Evolutionary conservation across 2,113 vertebrate species (phyloP).

Genomic region (Eclectus roratus): DNA sequence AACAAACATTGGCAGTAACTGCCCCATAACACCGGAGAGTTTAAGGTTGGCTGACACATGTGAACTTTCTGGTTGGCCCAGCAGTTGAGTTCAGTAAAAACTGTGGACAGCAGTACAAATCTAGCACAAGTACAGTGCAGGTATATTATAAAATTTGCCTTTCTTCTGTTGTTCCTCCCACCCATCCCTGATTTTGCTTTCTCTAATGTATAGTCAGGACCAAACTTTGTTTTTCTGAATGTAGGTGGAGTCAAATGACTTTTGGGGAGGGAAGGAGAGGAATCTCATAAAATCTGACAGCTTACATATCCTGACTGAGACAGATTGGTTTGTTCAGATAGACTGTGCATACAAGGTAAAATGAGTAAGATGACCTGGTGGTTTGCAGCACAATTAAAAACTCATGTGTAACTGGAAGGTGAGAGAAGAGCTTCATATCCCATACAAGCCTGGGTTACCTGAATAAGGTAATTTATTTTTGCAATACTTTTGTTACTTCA

Average conservation of each 20-base stretch:
- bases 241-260: constrained; percentile 33
- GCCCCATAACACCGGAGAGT: not conserved
- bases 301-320: not conserved
- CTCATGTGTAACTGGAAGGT: not conserved
- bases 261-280: not conserved
- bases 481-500: not conserved
- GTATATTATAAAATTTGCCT: not conserved
- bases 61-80: not conserved
- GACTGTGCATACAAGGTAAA: not conserved
- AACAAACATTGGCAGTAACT: not conserved
- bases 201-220: not conserved
- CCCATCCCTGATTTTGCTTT: not conserved
- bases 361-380: not conserved
- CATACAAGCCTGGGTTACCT: not conserved
- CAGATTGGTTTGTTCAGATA: not conserved
- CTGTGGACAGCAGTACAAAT: not conserved
- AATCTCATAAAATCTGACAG: not conserved
- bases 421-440: not conserved
- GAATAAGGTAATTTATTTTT: constrained; percentile 42
- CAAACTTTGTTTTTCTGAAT: constrained; percentile 2
- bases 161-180: not conserved
- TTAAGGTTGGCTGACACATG: not conserved
- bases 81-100: not conserved
- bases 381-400: not conserved
- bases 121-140: not conserved